Percentiles rank a stretch among this genome's conserved stretches.
Conservation (phyloP, 2,888 invertebrate genomes). For the Lymantria dispar region DNA sequence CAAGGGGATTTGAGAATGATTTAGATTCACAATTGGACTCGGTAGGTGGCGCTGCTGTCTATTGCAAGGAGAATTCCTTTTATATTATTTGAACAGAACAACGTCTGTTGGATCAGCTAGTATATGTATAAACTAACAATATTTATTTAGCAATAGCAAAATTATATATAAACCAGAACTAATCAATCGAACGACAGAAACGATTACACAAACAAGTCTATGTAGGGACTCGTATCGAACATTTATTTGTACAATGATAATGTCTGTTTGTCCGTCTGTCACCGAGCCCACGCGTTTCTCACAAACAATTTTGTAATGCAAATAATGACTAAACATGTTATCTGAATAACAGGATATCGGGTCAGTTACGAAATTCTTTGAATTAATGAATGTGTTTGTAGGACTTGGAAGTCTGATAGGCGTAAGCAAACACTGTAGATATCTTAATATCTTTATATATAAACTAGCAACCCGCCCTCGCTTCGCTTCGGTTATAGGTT, state of each 20-base stretch:
- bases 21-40: too few species aligned
- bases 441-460: not conserved
- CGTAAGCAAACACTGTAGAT: not conserved
- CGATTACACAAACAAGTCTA: conserved; percentile 10
- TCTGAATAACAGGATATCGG: conserved; percentile 17
- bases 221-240: conserved; percentile 20
- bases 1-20: too few species aligned
- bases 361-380: conserved; percentile 2
- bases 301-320: conserved; percentile 27
- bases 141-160: not conserved
- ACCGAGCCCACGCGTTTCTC: conserved; percentile 28
- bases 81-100: too few species aligned
- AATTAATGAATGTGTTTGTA: not conserved
- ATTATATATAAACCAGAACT: not conserved
- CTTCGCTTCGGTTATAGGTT: too few species aligned
- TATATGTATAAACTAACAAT: too few species aligned
- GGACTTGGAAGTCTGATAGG: not conserved
- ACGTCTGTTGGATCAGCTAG: too few species aligned
- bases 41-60: too few species aligned
- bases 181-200: not conserved
- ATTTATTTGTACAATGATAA: conserved; percentile 34
- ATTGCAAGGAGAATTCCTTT: too few species aligned
- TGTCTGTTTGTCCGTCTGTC: conserved; percentile 35
- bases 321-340: conserved; percentile 30
- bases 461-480: too few species aligned